Percentiles rank a stretch among this genome's conserved stretches.
These are phyloP conservation scores for Lithophane socia DNA, from an alignment of 2,888 invertebrate genomes.

Conservation along the genomic window DNA sequence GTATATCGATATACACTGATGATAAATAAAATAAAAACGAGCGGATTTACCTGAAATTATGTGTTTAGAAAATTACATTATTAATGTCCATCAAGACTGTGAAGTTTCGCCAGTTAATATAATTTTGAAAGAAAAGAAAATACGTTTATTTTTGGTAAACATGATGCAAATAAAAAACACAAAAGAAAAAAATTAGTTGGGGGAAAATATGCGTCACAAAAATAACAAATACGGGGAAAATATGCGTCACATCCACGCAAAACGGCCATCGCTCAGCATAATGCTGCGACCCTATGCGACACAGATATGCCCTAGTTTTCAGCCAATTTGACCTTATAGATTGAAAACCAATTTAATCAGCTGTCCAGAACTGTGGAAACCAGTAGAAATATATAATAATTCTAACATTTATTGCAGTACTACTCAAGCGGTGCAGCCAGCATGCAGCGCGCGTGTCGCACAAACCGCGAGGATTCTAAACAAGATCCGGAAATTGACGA, in stretches of 20 bases:
- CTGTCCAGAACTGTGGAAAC: neutral
- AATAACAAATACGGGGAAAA: too few relatives aligned
- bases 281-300: too few relatives aligned
- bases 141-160: too few relatives aligned
- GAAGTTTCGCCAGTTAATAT: too few relatives aligned
- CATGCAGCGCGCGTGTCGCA: conserved; percentile 68
- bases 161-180: too few relatives aligned
- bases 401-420: conserved; percentile 73
- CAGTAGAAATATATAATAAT: neutral
- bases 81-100: neutral
- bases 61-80: neutral
- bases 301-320: too few relatives aligned
- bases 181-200: too few relatives aligned
- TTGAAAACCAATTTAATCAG: neutral
- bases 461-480: conserved; percentile 70
- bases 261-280: too few relatives aligned
- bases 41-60: neutral
- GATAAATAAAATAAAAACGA: neutral
- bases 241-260: too few relatives aligned
- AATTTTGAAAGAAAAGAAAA: too few relatives aligned
- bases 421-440: conserved; percentile 86
- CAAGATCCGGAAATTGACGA: conserved; percentile 77
- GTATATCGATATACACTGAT: neutral
- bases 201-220: too few relatives aligned
- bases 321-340: neutral